phyloP scores from a whole-genome alignment of 2,113 vertebrate genomes.

The Hemibagrus wyckioides region DNA sequence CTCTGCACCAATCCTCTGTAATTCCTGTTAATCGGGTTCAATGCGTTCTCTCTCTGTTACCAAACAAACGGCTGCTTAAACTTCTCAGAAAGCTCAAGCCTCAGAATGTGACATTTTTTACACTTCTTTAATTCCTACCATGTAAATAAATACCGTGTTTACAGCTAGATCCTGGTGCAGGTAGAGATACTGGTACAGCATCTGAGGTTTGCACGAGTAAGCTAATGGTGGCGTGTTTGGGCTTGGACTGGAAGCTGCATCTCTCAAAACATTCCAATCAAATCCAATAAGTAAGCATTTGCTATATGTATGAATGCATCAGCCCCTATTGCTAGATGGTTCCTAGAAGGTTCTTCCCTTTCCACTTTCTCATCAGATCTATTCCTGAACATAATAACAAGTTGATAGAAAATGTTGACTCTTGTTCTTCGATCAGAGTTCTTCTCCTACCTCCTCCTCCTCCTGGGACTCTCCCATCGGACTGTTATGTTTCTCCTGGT shows the following conservation, averaged over 20 bases:
- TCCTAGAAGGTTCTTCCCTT: not conserved
- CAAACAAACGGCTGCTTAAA: not conserved
- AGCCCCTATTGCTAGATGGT: not conserved
- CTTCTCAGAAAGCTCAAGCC: not conserved
- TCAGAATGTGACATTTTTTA: not conserved
- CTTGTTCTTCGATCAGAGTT: not conserved
- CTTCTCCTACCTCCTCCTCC: constrained; percentile 85
- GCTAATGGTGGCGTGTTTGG: not conserved
- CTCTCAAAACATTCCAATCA: not conserved
- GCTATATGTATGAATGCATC: not conserved
- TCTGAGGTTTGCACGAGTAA: not conserved
- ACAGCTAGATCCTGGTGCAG: not conserved
- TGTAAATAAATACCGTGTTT: not conserved
- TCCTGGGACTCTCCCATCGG: constrained; percentile 92
- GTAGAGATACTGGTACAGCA: not conserved
- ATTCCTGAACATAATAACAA: not conserved
- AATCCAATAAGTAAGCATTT: not conserved
- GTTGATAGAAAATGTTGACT: not conserved
- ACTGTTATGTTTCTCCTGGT: constrained; percentile 92
- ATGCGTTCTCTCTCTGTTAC: not conserved
- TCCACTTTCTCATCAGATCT: not conserved
- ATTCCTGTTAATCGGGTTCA: not conserved
- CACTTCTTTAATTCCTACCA: not conserved
- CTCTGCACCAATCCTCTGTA: not conserved
- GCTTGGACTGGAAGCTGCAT: not conserved